A percentile compares a stretch with the other conserved stretches of the same genome.
These are phyloP conservation scores for Fistularia commersonii DNA, from an alignment of 2,797 vertebrate genomes.

Conservation along the genomic window DNA sequence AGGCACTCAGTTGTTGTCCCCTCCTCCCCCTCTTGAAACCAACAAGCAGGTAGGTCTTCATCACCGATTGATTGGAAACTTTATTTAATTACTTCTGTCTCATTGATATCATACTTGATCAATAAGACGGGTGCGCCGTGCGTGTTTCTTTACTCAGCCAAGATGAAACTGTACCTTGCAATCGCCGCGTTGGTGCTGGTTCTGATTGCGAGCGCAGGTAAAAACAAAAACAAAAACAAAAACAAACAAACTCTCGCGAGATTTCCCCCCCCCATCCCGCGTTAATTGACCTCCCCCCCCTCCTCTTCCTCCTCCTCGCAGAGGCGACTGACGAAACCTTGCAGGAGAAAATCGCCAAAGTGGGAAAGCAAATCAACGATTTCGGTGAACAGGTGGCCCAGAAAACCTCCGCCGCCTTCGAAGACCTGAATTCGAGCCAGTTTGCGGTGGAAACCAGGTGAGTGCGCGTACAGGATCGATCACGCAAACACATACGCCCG, in stretches of 20 bases:
- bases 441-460: no score
- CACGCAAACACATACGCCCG: no score
- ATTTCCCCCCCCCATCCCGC: no score
- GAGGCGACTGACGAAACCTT: slow-evolving; percentile 51
- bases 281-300: no score
- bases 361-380: slow-evolving; percentile 26
- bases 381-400: slow-evolving; percentile 23
- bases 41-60: neutral
- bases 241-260: no score
- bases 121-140: neutral
- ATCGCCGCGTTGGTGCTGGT: slow-evolving; percentile 74
- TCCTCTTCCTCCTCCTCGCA: slow-evolving; percentile 5
- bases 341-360: slow-evolving; percentile 3
- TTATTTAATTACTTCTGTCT: neutral
- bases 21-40: no score
- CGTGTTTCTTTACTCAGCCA: slow-evolving; percentile 16
- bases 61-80: no score
- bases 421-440: neutral
- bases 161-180: slow-evolving; percentile 75
- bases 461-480: no score
- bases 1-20: no score
- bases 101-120: neutral
- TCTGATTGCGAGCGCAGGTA: slow-evolving; percentile 74
- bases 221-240: no score
- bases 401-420: slow-evolving; percentile 7